Evolutionary conservation across 2,888 invertebrate species (phyloP), one percentile per base, ranked within the genome.

Genomic region (Apocheima hispidaria): DNA sequence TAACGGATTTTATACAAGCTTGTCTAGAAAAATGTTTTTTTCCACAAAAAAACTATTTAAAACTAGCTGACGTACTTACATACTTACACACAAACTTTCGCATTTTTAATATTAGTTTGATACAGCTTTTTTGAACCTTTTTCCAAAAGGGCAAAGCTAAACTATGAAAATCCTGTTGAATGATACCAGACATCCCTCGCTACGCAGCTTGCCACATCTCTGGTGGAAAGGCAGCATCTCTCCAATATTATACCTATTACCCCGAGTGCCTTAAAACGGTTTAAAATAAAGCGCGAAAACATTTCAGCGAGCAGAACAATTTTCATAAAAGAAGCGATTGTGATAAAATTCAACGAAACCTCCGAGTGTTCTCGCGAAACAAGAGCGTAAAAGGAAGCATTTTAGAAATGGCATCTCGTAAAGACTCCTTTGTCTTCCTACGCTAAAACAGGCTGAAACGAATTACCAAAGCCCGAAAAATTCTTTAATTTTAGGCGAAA

Each of bases 401-500:
- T 53, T 49, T 7, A 30, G 12, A 54, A 44, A 60, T 56, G 51
- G 46, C 51, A 56, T 52, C 56, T 56, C 44, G n/a, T 38, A 16
- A 50, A 50, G 20, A 36, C 10, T 50, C 60, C 51, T 61, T 56
- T 61, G 38, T 43, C 50, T 38, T 23, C 36, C 35, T 20, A n/a
- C 30, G 30, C 30, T 16, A 30, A 30, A 21, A n/a, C 20, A 44
- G 16, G 26, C 49, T 35, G 6, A 30, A 60, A 44, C 33, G 21
- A 51, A 51, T 56, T 48, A 60, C 38, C 51, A 40, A 35, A 21
- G 20, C 38, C 30, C 18, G 30, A 30, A 49, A 44, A 44, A 38
- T 50, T 50, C 23, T 55, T 54, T 38, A 50, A 54, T 49, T 54
- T 33, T 18, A 30, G 59, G 21, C 35, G 9, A 40, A 52, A 48